Conservation (phyloP, 2,113 vertebrate genomes). For the Mola mola region DNA sequence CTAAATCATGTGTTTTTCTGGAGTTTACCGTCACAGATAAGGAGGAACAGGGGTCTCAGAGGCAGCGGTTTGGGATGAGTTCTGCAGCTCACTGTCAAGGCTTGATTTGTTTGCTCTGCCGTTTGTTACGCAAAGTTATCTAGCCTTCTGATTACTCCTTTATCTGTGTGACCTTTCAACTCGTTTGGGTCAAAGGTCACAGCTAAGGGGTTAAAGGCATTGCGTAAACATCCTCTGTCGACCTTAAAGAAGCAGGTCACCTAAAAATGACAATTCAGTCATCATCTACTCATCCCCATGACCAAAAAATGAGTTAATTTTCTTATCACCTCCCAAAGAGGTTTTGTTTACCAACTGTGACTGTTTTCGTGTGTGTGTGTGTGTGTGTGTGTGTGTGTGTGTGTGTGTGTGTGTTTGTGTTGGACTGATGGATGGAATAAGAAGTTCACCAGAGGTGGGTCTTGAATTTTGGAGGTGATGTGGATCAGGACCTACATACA, state of each 20-base stretch:
- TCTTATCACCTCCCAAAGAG: no score
- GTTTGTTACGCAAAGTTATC: conserved; percentile 6
- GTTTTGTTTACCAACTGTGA: no score
- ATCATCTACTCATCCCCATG: no score
- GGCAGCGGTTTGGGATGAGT: conserved; percentile 30
- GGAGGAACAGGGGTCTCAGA: neutral
- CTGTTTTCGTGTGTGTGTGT: no score
- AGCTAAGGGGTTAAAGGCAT: conserved; percentile 17
- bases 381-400: no score
- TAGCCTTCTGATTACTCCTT: conserved; percentile 19
- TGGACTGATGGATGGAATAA: no score
- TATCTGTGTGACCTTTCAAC: conserved; percentile 56
- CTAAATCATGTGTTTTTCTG: conserved; percentile 15
- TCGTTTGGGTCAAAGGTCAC: conserved; percentile 26
- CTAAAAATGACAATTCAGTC: neutral
- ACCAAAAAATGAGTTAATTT: no score
- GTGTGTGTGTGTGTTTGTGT: no score
- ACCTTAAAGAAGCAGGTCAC: neutral
- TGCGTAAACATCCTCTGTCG: neutral
- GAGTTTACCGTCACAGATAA: conserved; percentile 39
- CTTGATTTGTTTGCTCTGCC: conserved; percentile 29
- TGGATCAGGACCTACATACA: no score
- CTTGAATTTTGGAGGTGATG: no score
- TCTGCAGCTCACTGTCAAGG: conserved; percentile 29
- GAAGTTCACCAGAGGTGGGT: no score